These are phyloP conservation scores for Rhyacichthys aspro DNA, from an alignment of 2,797 vertebrate genomes.

Conservation along the genomic window DNA sequence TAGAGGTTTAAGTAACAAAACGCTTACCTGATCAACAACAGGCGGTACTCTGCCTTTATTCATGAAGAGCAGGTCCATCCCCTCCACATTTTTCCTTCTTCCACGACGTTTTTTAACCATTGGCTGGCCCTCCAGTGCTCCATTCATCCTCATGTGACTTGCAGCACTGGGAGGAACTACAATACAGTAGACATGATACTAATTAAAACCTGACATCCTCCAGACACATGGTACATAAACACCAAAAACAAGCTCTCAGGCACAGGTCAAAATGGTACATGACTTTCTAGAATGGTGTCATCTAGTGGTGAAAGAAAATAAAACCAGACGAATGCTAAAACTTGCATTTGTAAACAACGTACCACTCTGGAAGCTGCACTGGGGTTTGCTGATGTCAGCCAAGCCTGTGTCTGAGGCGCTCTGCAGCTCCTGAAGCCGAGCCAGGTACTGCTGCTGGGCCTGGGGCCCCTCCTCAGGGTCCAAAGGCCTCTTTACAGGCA, in stretches of 20 bases:
- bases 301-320: constrained; percentile 38
- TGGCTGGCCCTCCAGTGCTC: constrained; percentile 87
- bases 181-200: constrained; percentile 20
- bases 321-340: background rate
- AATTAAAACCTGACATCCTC: background rate
- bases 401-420: constrained; percentile 91
- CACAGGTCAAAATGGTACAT: background rate
- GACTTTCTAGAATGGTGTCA: constrained; percentile 35
- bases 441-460: constrained; percentile 94
- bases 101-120: constrained; percentile 91
- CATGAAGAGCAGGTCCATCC: constrained; percentile 92
- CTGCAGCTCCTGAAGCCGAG: constrained; percentile 93
- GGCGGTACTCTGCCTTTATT: constrained; percentile 84
- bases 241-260: background rate
- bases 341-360: constrained; percentile 26
- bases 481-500: constrained; percentile 90
- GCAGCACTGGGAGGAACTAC: constrained; percentile 77
- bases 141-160: constrained; percentile 87
- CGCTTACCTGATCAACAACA: constrained; percentile 84
- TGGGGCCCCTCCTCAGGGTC: constrained; percentile 88
- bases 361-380: constrained; percentile 84
- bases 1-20: background rate
- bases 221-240: too few relatives aligned
- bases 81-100: constrained; percentile 96
- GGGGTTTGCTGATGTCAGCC: constrained; percentile 88